Evolutionary conservation across 1,140 invertebrate genomes (phyloP).

Genomic region (Drosophila hydei): DNA sequence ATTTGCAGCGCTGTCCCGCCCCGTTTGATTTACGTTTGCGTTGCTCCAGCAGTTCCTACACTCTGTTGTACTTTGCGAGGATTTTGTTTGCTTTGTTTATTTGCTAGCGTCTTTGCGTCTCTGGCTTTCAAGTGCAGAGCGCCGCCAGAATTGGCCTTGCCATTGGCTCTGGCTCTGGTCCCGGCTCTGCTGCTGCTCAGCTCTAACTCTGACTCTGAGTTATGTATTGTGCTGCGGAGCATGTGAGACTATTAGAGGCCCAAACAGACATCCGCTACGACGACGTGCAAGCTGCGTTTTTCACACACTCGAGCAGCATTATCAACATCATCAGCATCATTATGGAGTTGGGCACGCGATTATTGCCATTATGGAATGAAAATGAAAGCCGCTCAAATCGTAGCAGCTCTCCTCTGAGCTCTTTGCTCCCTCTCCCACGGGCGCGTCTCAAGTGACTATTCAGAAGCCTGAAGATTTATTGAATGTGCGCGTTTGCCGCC

Average conservation of each 20-base stretch:
- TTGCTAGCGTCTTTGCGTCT: conserved; percentile 30
- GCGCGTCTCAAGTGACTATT: conserved; percentile 76
- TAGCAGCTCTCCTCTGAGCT: conserved; percentile 30
- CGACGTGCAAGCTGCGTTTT: conserved; percentile 77
- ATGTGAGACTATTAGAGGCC: conserved; percentile 71
- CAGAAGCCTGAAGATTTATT: conserved; percentile 75
- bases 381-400: conserved; percentile 63
- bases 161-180: conserved; percentile 24
- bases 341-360: conserved; percentile 60
- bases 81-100: conserved; percentile 30
- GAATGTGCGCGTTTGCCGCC: conserved; percentile 67
- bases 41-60: conserved; percentile 50
- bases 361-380: conserved; percentile 73
- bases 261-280: background rate
- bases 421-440: conserved; percentile 6
- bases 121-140: conserved; percentile 42
- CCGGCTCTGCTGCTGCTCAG: conserved; percentile 4
- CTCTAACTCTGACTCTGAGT: conserved; percentile 39
- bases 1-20: conserved; percentile 46
- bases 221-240: conserved; percentile 62
- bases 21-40: conserved; percentile 72
- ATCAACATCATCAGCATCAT: conserved; percentile 31
- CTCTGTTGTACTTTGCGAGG: conserved; percentile 39
- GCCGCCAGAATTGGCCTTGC: conserved; percentile 45
- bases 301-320: conserved; percentile 52